phyloP scores from a whole-genome alignment of 2,113 vertebrate species.

The Oceanites oceanicus region DNA sequence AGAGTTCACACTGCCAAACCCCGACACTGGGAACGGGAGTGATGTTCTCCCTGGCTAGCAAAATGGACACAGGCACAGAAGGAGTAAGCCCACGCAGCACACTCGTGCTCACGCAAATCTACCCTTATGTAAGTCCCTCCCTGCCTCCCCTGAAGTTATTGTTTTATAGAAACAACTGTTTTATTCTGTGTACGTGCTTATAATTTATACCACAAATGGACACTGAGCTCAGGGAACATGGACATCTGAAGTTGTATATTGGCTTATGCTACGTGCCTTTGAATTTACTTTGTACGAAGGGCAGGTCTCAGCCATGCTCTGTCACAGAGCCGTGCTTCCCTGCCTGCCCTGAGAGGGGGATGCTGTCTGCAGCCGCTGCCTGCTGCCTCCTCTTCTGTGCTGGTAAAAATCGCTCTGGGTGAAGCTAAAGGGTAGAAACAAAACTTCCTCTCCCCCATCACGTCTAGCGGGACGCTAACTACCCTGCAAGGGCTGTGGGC shows the following conservation, averaged over 20 bases:
- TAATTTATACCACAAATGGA: neutral
- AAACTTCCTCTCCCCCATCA: neutral
- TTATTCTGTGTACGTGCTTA: neutral
- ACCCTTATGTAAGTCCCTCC: too few relatives aligned
- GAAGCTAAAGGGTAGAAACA: neutral
- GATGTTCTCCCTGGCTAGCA: neutral
- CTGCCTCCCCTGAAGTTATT: neutral
- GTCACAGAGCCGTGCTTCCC: rapidly evolving
- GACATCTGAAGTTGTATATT: neutral
- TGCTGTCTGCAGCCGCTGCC: neutral
- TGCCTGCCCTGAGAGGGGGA: neutral
- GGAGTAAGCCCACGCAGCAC: neutral
- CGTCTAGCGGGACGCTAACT: neutral
- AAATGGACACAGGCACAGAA: neutral
- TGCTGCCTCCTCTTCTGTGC: neutral
- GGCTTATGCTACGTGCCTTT: rapidly evolving
- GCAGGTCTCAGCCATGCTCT: neutral
- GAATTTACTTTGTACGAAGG: neutral
- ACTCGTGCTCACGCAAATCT: rapidly evolving
- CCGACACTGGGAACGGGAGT: rapidly evolving
- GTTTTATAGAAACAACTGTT: neutral
- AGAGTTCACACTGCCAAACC: neutral
- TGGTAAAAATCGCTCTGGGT: neutral
- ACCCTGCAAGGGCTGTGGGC: neutral
- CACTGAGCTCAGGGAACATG: neutral